Base-by-base conservation (phyloP, 2,797 vertebrate species). In the Sebastolobus alascanus region DNA sequence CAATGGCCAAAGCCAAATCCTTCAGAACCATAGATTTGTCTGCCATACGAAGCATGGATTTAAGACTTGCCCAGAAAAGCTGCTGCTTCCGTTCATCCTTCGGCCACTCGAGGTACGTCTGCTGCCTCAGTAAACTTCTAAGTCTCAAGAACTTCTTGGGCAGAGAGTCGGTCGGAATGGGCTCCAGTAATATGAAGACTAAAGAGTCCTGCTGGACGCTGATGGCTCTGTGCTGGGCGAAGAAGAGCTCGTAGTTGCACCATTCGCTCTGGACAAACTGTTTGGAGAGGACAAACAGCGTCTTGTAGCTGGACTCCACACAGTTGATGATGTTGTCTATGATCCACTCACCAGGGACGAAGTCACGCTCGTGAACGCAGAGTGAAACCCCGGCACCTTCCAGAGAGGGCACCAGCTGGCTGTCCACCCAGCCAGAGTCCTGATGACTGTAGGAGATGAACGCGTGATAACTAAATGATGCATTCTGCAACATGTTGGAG, bases 231-330 rank as follows among this genome's bases (percentile, higher is more conserved):
- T 97, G 97, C 33, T 98, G 96, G 56, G 97, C 96, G 80, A 98
- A 98, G 82, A 97, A 97, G 33, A 97, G 95, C 87, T 98, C 97
- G 1, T 98, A 98, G 90, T 97, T 97, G 79, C 97, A 98, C 97
- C 97, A 98, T 38, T 97, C 96, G 0, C 97, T 98, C 91, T 96
- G 96, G 61, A 98, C 93, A 77, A 97, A 97, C 90, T 96, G 95
- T 67, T 96, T 95, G 76, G 97, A 97, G 73, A 98, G 68, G 14
- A 98, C 94, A 64, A 98, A 98, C 70, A 98, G 94, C 0, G 94
- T 96, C 84, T 96, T 97, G 91, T 97, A 96, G 86, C 97, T 98
- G 80, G 95, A 96, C 92, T 98, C 97, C 31, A 97, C 96, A 74
- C 95, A 97, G 77, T 91, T 92, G 2, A 97, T 97, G 69, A 98